These are phyloP conservation scores for Cariama cristata DNA, from an alignment of 2,113 vertebrate species.

Conservation along the genomic window DNA sequence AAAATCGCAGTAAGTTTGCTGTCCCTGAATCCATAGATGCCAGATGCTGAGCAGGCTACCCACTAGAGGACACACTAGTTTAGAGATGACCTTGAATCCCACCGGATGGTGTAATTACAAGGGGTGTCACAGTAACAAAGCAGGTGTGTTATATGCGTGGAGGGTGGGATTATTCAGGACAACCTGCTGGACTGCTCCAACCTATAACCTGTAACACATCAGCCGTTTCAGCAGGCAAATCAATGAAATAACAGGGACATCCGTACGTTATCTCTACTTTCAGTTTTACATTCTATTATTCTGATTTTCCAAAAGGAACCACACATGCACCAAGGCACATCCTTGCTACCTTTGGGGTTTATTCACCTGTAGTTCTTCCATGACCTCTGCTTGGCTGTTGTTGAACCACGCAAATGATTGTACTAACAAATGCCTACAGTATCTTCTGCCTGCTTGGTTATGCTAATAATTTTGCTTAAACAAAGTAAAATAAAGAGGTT, in stretches of 20 bases:
- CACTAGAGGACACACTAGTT: background rate
- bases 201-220: background rate
- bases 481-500: accelerated
- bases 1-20: background rate
- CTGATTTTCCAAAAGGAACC: background rate
- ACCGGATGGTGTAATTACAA: background rate
- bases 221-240: background rate
- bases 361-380: background rate
- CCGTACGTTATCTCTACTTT: background rate
- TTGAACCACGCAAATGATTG: background rate
- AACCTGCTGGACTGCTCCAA: background rate
- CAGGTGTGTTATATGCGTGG: accelerated
- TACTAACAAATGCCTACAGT: background rate
- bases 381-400: background rate
- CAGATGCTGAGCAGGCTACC: background rate
- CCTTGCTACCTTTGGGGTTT: background rate
- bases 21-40: background rate
- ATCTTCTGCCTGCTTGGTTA: background rate
- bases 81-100: background rate
- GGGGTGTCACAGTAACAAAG: background rate
- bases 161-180: background rate
- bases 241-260: background rate
- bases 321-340: accelerated
- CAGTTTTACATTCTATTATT: background rate
- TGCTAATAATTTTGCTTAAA: background rate